A percentile compares a stretch with the other conserved stretches of the same genome.
phyloP scores from a whole-genome alignment of 2,797 vertebrate genomes.

The Okamejei kenojei region DNA sequence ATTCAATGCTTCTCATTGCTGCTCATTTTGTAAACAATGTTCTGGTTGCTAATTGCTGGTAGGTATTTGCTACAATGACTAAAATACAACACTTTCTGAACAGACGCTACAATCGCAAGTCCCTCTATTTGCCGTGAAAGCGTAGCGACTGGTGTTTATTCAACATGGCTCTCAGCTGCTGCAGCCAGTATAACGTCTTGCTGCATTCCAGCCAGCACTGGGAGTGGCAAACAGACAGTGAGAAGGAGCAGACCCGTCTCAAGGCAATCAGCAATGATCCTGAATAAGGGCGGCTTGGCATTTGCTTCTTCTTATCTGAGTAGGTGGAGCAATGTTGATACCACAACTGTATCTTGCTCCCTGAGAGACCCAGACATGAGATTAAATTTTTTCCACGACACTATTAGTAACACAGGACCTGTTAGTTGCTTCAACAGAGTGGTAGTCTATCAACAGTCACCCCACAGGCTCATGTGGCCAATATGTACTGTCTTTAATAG shows the following conservation, averaged over 20 bases:
- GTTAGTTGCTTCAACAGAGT: constrained; percentile 16
- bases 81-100: not conserved
- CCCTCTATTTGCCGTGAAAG: not conserved
- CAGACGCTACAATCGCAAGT: not conserved
- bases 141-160: not conserved
- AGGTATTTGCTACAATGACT: not conserved
- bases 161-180: not conserved
- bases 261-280: not conserved
- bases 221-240: not conserved
- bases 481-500: not conserved
- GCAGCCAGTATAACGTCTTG: not conserved
- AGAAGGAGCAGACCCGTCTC: not conserved
- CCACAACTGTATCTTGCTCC: not conserved
- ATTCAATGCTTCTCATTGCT: not conserved
- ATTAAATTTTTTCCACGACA: constrained; percentile 32
- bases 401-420: constrained; percentile 20
- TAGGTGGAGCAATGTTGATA: constrained; percentile 32
- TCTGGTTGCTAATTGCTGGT: not conserved
- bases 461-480: not conserved
- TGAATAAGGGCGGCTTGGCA: not conserved
- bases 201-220: constrained; percentile 5
- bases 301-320: constrained; percentile 15
- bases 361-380: not conserved
- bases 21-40: not conserved
- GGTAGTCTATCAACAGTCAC: constrained; percentile 17